A percentile compares a stretch with the other conserved stretches of the same genome.
These are phyloP conservation scores for Scyliorhinus canicula DNA, from an alignment of 2,797 vertebrate species.

Conservation along the genomic window DNA sequence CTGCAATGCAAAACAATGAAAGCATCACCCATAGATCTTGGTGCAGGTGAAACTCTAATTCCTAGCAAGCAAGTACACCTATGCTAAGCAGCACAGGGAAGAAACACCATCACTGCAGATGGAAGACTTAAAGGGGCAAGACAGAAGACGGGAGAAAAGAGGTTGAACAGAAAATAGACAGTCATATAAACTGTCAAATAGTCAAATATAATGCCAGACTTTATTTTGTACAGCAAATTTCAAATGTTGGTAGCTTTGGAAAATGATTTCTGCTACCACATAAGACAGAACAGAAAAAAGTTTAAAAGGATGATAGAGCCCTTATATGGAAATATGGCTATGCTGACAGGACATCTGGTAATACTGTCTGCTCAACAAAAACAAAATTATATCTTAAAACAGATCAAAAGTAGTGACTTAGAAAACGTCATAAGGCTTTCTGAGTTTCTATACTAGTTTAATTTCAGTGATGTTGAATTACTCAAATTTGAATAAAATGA, in stretches of 20 bases:
- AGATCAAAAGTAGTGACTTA: conserved; percentile 31
- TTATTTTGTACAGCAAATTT: conserved; percentile 7
- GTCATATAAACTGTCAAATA: not conserved
- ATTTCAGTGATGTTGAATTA: not conserved
- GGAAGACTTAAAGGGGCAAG: not conserved
- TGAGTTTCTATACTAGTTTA: conserved; percentile 5
- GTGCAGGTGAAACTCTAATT: not conserved
- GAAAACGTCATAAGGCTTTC: conserved; percentile 36
- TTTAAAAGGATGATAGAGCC: not conserved
- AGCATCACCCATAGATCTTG: not conserved
- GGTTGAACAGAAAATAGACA: conserved; percentile 10
- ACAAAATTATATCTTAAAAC: conserved; percentile 17
- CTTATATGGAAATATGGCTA: conserved; percentile 13
- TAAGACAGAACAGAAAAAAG: not conserved
- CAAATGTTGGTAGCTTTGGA: not conserved
- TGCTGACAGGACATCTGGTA: not conserved
- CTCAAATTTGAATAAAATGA: conserved; percentile 15
- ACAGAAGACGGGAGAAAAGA: conserved; percentile 10
- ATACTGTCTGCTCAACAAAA: not conserved
- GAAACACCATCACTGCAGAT: conserved; percentile 31
- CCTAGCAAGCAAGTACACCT: conserved; percentile 11
- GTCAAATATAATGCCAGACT: not conserved
- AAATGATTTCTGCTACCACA: not conserved
- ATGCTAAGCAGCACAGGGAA: conserved; percentile 36
- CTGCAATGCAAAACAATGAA: not conserved